Base-by-base conservation (phyloP, 2,113 vertebrate genomes). In the Nothobranchius kuhntae region DNA sequence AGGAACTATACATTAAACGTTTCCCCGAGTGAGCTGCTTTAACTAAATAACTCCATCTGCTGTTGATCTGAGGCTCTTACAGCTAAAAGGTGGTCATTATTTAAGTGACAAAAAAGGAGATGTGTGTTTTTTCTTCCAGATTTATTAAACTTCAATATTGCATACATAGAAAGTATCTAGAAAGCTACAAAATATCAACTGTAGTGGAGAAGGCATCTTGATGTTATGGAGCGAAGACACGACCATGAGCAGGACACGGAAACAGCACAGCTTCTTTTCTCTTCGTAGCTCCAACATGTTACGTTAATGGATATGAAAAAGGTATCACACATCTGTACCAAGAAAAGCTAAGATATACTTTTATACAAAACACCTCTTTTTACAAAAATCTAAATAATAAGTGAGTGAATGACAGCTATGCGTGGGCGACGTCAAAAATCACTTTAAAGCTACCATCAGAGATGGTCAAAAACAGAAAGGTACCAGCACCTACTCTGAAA, bases 181-280 rank as follows among this genome's bases (percentile, higher is more conserved):
- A 98, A 98, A 98, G 97, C 97, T 99, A 99, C 95, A 99, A 99
- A 99, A 98, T 97, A 95, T 96, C 94, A 95, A 98, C 94, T 95
- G 96, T 96, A 95, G 94, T 97, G 95, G 95, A 96, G 96, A 98
- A 98, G 95, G 96, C 96, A 97, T 97, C 95, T 95, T 96, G 95
- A 97, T 96, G 94, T 98, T 95, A 97, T 95, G 92, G 95, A 96
- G 95, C 96, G 95, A 96, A 97, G 95, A 98, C 96, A 94, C 95
- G 94, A 98, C 95, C 95, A 96, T 95, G 95, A 95, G 96, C 95
- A 95, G 94, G 95, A 97, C 95, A 97, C 94, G 94, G 94, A 96
- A 95, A 96, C 96, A 94, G 85, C 86, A 91, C 77, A 75, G 82
- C 82, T 73, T 70, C 48, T 87, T 87, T 82, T 82, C 68, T 80